Percentiles rank a stretch among this genome's conserved stretches.
Evolutionary conservation across 2,113 vertebrate species (phyloP).

Genomic region (Columba janthina): DNA sequence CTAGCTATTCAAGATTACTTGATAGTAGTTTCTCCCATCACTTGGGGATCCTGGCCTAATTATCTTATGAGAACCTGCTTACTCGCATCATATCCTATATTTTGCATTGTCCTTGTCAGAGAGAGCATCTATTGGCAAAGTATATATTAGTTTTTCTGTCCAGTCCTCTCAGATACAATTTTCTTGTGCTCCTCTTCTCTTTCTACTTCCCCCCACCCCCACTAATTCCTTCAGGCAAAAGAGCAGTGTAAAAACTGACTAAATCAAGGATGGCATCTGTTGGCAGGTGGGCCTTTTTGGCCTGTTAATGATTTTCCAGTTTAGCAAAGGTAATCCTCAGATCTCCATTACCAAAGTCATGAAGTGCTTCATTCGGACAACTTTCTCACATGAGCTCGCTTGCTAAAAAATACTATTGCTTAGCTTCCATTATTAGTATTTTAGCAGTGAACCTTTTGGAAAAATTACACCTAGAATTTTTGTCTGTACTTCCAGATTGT

Average conservation of each 20-base stretch:
- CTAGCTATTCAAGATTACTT: neutral
- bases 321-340: neutral
- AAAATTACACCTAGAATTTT: neutral
- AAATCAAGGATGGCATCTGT: neutral
- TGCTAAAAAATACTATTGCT: neutral
- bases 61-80: neutral
- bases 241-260: neutral
- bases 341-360: neutral
- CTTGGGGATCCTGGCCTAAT: neutral
- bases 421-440: neutral
- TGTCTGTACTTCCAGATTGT: neutral
- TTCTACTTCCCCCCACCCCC: neutral
- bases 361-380: neutral
- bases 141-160: neutral
- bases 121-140: rapidly evolving
- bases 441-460: neutral
- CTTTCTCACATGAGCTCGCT: neutral
- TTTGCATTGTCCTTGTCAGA: neutral
- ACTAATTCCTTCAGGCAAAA: neutral
- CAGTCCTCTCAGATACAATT: neutral
- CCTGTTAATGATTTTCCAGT: neutral
- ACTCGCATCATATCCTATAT: rapidly evolving
- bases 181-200: neutral
- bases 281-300: neutral
- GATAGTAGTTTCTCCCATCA: neutral